Percentiles rank a stretch among this genome's conserved stretches.
phyloP scores from a whole-genome alignment of 2,888 invertebrate genomes.

The Amorpha juglandis region DNA sequence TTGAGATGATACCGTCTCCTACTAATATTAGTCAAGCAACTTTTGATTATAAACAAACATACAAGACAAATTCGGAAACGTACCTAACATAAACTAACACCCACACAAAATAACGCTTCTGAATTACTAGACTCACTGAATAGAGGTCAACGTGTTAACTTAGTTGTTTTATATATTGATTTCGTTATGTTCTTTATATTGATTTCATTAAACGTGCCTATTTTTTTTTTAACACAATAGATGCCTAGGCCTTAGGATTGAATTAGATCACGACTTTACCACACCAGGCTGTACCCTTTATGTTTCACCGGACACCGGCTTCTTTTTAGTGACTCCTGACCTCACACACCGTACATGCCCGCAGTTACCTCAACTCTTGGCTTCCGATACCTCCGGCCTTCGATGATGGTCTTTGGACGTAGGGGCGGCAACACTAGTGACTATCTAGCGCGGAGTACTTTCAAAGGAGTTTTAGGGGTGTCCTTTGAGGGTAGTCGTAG shows the following conservation, averaged over 20 bases:
- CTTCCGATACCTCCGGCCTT: conserved; percentile 81
- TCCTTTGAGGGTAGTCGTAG: conserved; percentile 72
- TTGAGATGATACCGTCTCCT: neutral
- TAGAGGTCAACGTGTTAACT: conserved; percentile 80
- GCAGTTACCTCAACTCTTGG: conserved; percentile 84
- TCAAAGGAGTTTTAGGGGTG: conserved; percentile 58
- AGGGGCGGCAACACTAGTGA: conserved; percentile 72
- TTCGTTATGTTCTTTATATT: conserved; percentile 64
- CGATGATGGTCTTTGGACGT: conserved; percentile 70
- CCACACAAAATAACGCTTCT: conserved; percentile 76
- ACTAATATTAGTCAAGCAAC: conserved; percentile 1
- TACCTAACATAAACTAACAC: conserved; percentile 64
- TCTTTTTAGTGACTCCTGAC: conserved; percentile 84
- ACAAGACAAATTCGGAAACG: conserved; percentile 42
- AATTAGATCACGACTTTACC: conserved; percentile 82
- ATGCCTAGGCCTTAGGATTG: conserved; percentile 83
- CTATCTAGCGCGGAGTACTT: conserved; percentile 72
- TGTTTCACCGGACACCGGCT: conserved; percentile 82
- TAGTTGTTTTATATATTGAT: conserved; percentile 75
- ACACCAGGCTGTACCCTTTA: conserved; percentile 82
- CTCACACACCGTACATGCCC: conserved; percentile 83
- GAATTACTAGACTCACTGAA: conserved; percentile 79
- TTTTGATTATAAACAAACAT: conserved; percentile 39
- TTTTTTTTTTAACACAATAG: conserved; percentile 81
- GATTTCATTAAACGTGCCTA: conserved; percentile 75